Base-by-base conservation (phyloP, 2,888 invertebrate genomes). In the Epistrophe eligans region DNA sequence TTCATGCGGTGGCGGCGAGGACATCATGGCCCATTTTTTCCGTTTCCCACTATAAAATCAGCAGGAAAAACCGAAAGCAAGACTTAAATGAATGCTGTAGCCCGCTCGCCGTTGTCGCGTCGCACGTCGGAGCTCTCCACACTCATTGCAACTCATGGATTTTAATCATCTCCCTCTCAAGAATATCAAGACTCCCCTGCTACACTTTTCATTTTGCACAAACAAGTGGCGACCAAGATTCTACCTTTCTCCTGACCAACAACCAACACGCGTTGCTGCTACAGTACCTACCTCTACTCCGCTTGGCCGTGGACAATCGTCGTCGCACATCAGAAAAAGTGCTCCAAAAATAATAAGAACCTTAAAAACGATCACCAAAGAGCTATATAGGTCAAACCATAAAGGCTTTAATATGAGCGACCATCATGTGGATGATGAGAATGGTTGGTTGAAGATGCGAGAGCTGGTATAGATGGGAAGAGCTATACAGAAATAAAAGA, bases 41-140 rank as follows among this genome's bases (percentile, higher is more conserved):
- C 3, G 0, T 24, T n/a, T 43, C 17, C 55, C 64, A 43, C 10
- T 28, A 32, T 40, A 38, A 67, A 35, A 52, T 19, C 35, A 38
- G 40, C 58, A 77, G 24, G 55, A 74, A 83, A 83, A 83, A 79
- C 73, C 79, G 79, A 85, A 85, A 85, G 85, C 81, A 81, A 77
- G 38, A 70, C 70, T 45, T 35, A 77, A 81, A 76, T 67, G 81
- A 71, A 77, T 62, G 24, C 24, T 24, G 52, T 50, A n/a, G 76
- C 57, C 50, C 35, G 57, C 24, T 48, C 10, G 38, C 24, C 38
- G 38, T 24, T 38, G 38, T 55, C 55, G 70, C 55, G 70, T 57
- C 38, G 1, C 17, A 0, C 11, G 19, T 32, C 28, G 17, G 50
- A 45, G 62, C 19, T 40, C 60, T 32, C 19, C 9, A 0, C 15